Percentiles rank a stretch among this genome's conserved stretches.
Conservation (phyloP, 2,797 vertebrate genomes). For the Brotula barbata region DNA sequence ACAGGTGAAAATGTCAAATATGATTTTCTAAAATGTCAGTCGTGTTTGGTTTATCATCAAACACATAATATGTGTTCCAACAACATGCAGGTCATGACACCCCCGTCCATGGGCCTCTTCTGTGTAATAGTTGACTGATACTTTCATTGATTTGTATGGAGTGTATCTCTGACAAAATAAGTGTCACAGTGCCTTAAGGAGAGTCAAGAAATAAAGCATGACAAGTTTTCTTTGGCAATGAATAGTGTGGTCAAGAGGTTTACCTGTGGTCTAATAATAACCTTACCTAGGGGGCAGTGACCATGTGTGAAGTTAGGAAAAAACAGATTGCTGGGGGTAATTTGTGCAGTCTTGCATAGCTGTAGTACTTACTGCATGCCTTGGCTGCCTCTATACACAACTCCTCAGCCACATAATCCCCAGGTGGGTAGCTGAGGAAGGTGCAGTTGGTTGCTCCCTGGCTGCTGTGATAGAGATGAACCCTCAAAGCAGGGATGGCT, state of each 20-base stretch:
- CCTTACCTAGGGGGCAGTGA: slow-evolving; percentile 47
- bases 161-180: neutral
- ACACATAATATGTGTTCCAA: slow-evolving; percentile 39
- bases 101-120: neutral
- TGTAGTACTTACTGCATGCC: slow-evolving; percentile 76
- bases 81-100: slow-evolving; percentile 47
- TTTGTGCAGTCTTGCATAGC: slow-evolving; percentile 8
- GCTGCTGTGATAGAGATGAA: slow-evolving; percentile 74
- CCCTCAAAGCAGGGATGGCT: slow-evolving; percentile 61
- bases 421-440: slow-evolving; percentile 76
- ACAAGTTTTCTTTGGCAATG: slow-evolving; percentile 13
- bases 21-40: slow-evolving; percentile 61
- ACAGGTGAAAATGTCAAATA: slow-evolving; percentile 43
- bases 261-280: slow-evolving; percentile 57
- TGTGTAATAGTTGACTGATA: slow-evolving; percentile 17
- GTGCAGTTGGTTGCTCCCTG: slow-evolving; percentile 39
- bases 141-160: slow-evolving; percentile 20
- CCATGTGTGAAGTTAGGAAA: slow-evolving; percentile 31
- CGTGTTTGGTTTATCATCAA: slow-evolving; percentile 67
- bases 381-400: slow-evolving; percentile 78
- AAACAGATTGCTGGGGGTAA: slow-evolving; percentile 28
- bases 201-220: slow-evolving; percentile 38
- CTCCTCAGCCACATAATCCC: slow-evolving; percentile 78
- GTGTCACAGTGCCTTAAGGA: slow-evolving; percentile 10
- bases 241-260: slow-evolving; percentile 27